Conservation (phyloP, 2,797 vertebrate species). For the Manis pentadactyla region DNA sequence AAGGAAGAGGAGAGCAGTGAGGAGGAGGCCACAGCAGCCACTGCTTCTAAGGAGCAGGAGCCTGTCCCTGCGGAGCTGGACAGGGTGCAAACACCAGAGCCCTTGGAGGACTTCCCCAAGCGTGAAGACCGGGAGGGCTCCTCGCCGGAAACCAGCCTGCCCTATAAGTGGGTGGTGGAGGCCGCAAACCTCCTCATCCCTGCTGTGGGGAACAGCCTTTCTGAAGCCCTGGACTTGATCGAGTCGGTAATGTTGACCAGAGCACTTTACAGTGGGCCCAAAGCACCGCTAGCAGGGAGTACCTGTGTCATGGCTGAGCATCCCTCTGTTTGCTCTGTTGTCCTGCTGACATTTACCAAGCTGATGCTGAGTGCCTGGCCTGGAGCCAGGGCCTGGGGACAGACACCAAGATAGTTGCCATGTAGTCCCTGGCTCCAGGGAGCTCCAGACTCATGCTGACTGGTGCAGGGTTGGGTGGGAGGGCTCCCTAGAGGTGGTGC, state of each 20-base stretch:
- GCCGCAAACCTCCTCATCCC: conserved; percentile 93
- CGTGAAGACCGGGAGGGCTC: conserved; percentile 78
- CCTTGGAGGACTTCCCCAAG: conserved; percentile 66
- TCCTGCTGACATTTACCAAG: not conserved
- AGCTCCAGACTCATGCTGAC: not conserved
- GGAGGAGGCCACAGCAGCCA: conserved; percentile 66
- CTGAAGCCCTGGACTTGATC: conserved; percentile 96
- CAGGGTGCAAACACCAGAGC: conserved; percentile 70
- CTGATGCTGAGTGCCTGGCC: fast-evolving
- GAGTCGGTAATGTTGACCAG: conserved; percentile 91
- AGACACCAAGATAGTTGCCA: too few relatives aligned
- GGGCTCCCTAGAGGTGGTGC: not conserved
- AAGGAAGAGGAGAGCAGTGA: conserved; percentile 85
- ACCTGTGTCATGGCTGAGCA: fast-evolving
- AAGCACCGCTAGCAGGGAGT: not conserved
- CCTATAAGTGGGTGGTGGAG: conserved; percentile 94
- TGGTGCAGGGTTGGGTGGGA: not conserved
- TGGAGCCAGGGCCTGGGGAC: not conserved
- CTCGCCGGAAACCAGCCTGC: conserved; percentile 82
- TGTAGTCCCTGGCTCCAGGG: not conserved
- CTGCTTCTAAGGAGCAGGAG: conserved; percentile 52
- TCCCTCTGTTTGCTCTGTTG: not conserved
- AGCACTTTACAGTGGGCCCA: not conserved
- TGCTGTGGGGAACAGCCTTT: conserved; percentile 88
- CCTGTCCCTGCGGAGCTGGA: conserved; percentile 61